Base-by-base conservation (phyloP, 2,797 vertebrate species). In the Meriones psammophilus region DNA sequence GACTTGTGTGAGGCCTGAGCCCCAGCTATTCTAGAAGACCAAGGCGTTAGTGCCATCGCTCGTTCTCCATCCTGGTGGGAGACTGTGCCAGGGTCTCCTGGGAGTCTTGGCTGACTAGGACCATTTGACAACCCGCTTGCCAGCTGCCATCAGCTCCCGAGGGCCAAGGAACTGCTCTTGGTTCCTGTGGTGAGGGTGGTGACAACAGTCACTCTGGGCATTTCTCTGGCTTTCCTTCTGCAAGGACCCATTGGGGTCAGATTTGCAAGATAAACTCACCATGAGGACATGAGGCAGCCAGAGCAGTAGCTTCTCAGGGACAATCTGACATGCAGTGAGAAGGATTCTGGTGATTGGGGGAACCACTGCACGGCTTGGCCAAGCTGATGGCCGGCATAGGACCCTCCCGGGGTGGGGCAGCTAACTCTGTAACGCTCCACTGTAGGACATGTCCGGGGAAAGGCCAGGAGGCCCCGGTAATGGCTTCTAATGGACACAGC, bases 241-340 rank as follows among this genome's bases (percentile, higher is more conserved):
- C 24, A 80, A 95, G 62, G 7, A 50, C 5, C 71, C 78, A 22
- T 46, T 30, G 88, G 8, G 33, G 0, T 83, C 60, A 78, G 90
- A 94, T 97, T 88, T 95, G 95, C 95, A 77, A 22, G 64, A 81
- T 97, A 97, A 97, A 93, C 80, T 98, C 94, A 92, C 64, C 56
- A 50, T 24, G 86, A 96, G 97, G 94, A 94, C 18, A 17, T 0
- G 1, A 1, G 10, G 30, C 0, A 0, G 24, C 46, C 1, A 0
- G 1, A 26, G 33, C 1, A 3, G 42, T 71, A 9, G 1, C 42
- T 71, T 77, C n/a, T 85, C 71, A 60, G 94, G 60, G 73, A 30
- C 77, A 77, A 3, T 22, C 3, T 50, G 83, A 62, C 3, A 0
- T 1, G 30, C 20, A 9, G 9, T 2, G 2, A 68, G 9, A 58